Evolutionary conservation across 2,113 vertebrate genomes (phyloP).

Genomic region (Petaurus breviceps): DNA sequence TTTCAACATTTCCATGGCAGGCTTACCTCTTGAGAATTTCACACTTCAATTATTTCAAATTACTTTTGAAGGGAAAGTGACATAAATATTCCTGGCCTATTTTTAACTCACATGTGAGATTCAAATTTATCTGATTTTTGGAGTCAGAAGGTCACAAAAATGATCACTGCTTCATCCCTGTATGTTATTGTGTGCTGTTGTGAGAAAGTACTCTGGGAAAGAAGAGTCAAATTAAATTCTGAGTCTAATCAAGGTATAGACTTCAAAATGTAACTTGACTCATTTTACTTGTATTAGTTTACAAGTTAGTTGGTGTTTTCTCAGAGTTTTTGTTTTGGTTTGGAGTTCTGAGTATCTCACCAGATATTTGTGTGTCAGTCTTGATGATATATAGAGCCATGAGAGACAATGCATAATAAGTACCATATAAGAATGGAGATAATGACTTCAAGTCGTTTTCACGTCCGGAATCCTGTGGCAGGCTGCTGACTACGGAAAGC

Average conservation of each 20-base stretch:
- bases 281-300: not conserved
- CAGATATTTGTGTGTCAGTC: not conserved
- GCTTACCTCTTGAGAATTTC: constrained; percentile 20
- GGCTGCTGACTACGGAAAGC: not conserved
- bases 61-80: constrained; percentile 25
- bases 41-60: constrained; percentile 26
- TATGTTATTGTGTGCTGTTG: not conserved
- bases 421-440: not conserved
- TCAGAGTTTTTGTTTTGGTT: not conserved
- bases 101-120: constrained; percentile 27
- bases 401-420: not conserved
- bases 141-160: constrained; percentile 15
- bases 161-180: constrained; percentile 9
- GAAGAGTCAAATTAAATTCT: not conserved
- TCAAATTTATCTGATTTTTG: constrained; percentile 12
- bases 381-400: not conserved
- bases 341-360: not conserved
- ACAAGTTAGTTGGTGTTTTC: too few species aligned
- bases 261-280: not conserved
- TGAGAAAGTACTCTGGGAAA: not conserved
- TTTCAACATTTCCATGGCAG: constrained; percentile 7
- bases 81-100: not conserved
- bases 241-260: not conserved
- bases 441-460: not conserved
- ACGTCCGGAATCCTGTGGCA: not conserved